These are phyloP conservation scores for Astropecten irregularis DNA, from an alignment of 53 echinoderm and acorn worm species.

Conservation along the genomic window DNA sequence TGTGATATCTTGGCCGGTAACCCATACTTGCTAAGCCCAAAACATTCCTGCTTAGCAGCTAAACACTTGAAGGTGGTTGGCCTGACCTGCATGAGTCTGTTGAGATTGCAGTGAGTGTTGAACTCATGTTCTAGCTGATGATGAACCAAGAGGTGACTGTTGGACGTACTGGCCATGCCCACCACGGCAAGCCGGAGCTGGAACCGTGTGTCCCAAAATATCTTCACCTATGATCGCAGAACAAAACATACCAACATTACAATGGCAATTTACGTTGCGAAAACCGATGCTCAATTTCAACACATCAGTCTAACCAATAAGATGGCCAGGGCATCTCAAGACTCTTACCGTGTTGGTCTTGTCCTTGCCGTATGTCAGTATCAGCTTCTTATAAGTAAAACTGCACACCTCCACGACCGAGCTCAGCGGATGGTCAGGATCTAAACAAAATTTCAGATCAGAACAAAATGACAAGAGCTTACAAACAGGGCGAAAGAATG, in stretches of 20 bases:
- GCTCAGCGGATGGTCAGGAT: conserved; percentile 54
- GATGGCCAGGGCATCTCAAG: too few species aligned
- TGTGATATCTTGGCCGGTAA: too few species aligned
- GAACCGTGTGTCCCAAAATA: conserved; percentile 77
- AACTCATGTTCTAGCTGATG: conserved; percentile 84
- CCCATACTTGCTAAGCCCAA: too few species aligned
- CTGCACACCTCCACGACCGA: conserved; percentile 78
- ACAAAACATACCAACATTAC: neutral
- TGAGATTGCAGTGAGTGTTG: conserved; percentile 75
- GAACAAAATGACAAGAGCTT: too few species aligned
- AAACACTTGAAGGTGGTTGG: too few species aligned
- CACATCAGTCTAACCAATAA: too few species aligned
- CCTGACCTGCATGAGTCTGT: conserved; percentile 76
- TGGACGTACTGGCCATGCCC: conserved; percentile 68
- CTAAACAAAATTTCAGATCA: too few species aligned
- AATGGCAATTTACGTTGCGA: neutral
- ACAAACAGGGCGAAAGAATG: too few species aligned
- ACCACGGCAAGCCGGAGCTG: conserved; percentile 70
- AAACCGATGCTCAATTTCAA: neutral
- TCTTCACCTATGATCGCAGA: conserved; percentile 62
- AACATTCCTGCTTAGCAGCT: too few species aligned
- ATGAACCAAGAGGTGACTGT: conserved; percentile 78
- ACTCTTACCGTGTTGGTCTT: conserved; percentile 87
- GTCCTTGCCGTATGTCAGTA: conserved; percentile 88
- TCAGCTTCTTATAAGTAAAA: conserved; percentile 82